Conservation (phyloP, 1,140 invertebrate species). For the Drosophila sucinea region DNA sequence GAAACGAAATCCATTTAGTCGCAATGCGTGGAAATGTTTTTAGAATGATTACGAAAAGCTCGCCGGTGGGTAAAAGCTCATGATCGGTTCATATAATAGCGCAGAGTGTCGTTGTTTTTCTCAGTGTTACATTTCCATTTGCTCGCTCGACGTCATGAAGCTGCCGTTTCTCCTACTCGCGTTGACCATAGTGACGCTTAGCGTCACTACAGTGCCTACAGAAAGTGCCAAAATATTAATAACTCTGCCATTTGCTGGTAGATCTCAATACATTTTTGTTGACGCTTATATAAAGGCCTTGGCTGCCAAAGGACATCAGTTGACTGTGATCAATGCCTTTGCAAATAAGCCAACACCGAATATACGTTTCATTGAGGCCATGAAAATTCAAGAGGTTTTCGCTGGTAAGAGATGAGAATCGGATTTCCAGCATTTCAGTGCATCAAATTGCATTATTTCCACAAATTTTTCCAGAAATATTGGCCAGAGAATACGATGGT, state of each 20-base stretch:
- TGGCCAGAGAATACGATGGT: background rate
- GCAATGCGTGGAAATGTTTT: background rate
- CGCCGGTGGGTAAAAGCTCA: conserved; percentile 18
- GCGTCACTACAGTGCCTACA: conserved; percentile 19
- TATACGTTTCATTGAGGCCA: conserved; percentile 73
- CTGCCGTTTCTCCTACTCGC: conserved; percentile 10
- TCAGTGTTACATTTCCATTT: conserved; percentile 13
- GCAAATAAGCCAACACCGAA: conserved; percentile 70
- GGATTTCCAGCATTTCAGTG: background rate
- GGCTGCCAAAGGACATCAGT: conserved; percentile 84
- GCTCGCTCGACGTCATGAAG: conserved; percentile 37
- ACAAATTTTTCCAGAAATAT: conserved; percentile 24
- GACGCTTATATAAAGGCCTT: conserved; percentile 84
- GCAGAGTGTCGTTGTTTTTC: background rate
- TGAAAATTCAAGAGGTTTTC: conserved; percentile 31
- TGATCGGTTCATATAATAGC: conserved; percentile 1
- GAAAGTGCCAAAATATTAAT: conserved; percentile 70
- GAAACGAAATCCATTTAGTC: background rate
- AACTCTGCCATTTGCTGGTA: conserved; percentile 83
- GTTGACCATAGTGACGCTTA: conserved; percentile 31
- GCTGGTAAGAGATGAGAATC: conserved; percentile 44
- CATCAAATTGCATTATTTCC: no score
- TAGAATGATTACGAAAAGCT: background rate
- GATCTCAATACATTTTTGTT: conserved; percentile 85
- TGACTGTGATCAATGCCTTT: conserved; percentile 83